Base-by-base conservation (phyloP, 2,888 invertebrate genomes). In the Rhynchonema sp. region DNA sequence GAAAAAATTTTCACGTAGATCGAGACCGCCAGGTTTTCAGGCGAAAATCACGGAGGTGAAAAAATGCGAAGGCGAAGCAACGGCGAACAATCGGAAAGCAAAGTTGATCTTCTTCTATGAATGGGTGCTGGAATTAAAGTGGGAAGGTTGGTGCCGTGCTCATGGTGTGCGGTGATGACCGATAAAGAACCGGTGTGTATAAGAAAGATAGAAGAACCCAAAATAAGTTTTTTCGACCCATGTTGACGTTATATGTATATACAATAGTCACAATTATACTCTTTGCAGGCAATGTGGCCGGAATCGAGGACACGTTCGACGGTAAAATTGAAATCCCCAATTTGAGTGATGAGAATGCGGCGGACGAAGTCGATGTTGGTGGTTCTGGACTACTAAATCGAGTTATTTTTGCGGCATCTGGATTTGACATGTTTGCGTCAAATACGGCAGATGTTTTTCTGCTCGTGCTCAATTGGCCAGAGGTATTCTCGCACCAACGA, bases 61-160 rank as follows among this genome's bases (percentile, higher is more conserved):
- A 52, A 87, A 85, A 73, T 81, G 87, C 59, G 87, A 87, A 61
- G 98, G 98, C 0, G 98, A 99, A 76, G 98, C 98, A 0, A 84
- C 87, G 2, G 94, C 87, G 0, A 98, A 90, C 75, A 99, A 98
- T 76, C 82, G 98, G 65, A 98, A 99, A 81, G 96, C 91, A 59
- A 99, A 98, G 75, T 79, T 99, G 64, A 98, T 99, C 74, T 94
- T 94, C 76, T 94, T 99, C 76, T 99, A 92, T 76, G 98, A 99
- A 74, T 98, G 96, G 96, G 85, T 86, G 65, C 80, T 98, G 56
- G 81, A 83, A 64, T 77, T 91, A 62, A 85, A 87, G 68, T 98
- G 94, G 91, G 81, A 81, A 71, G 91, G 89, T 74, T 58, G 46
- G 59, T 57, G 63, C 22, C 27, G 1, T 52, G 1, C 1, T 52